Base-by-base conservation (phyloP, 2,888 invertebrate species). In the Scaptomyza caliginosa region DNA sequence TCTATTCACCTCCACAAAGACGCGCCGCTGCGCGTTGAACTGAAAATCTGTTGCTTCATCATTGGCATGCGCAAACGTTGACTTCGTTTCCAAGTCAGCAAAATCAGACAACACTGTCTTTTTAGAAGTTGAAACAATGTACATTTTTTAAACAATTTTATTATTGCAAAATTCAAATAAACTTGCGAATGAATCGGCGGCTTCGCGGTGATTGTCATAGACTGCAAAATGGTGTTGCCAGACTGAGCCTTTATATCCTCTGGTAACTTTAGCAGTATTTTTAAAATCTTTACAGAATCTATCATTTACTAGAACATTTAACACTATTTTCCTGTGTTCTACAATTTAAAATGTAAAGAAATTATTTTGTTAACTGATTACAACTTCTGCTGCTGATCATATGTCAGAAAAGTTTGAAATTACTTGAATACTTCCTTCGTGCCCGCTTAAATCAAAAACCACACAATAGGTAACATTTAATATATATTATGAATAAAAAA, bases 41-140 rank as follows among this genome's bases (percentile, higher is more conserved):
- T 91, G 89, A 74, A 91, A 91, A 40, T 91, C 91, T 3, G 86
- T 86, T 4, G 78, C 59, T 46, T 89, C 90, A 13, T 88, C 89
- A 63, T 88, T 89, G 0, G 73, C 62, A 62, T 90, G 90, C 21
- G 72, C 73, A 72, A 89, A 90, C 4, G 57, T 71, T 7, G 76
- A 90, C 48, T 88, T 90, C 0, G 89, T 89, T 62, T 89, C 86
- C 11, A 91, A 72, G 57, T 89, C 75, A 2, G 81, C 86, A 60
- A 90, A 91, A 30, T 88, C 86, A 1, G 89, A 86, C 4, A 91
- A 71, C 11, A 91, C 73, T 0, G 90, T 91, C 8, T 80, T 84
- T 24, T 89, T 89, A 0, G 89, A 89, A 4, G 90, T 88, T 19
- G 91, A 91, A 48, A 91, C 66, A 54, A 91, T 72, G 74, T 90